Evolutionary conservation across 30 jellyfish, hydroid and myxozoan species (phyloP).

Genomic region (Pelagia noctiluca): DNA sequence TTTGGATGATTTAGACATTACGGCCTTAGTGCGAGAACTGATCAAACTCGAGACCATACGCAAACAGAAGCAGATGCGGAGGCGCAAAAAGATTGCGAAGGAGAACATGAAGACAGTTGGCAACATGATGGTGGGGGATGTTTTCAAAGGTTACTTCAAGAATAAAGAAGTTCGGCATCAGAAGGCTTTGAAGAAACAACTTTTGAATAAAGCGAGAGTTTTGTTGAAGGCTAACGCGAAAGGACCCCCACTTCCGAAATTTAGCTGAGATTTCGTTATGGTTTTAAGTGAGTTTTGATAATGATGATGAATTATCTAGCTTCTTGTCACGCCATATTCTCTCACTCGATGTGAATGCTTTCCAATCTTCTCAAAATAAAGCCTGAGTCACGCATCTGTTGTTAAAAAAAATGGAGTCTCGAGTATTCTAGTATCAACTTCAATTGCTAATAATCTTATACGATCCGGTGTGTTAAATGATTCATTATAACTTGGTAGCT

Average conservation of each 20-base stretch:
- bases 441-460: no score
- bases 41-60: conserved; percentile 68
- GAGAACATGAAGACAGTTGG: conserved; percentile 45
- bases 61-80: conserved; percentile 45
- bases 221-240: conserved; percentile 21
- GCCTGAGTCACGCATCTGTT: no score
- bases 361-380: no score
- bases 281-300: neutral
- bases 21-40: conserved; percentile 73
- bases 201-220: conserved; percentile 38
- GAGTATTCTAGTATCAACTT: no score
- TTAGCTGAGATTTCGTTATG: conserved; percentile 15
- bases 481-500: no score
- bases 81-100: conserved; percentile 44
- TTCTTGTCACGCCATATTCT: no score
- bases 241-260: conserved; percentile 69
- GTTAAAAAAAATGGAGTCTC: no score
- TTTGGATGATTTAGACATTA: conserved; percentile 59
- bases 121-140: conserved; percentile 53
- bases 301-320: no score
- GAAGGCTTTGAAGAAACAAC: conserved; percentile 64
- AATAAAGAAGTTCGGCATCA: conserved; percentile 31
- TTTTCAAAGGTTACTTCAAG: conserved; percentile 57
- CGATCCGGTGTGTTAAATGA: no score
- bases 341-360: no score